Evolutionary conservation across 2,797 vertebrate genomes (phyloP).

Genomic region (Pangasius larnaudii): DNA sequence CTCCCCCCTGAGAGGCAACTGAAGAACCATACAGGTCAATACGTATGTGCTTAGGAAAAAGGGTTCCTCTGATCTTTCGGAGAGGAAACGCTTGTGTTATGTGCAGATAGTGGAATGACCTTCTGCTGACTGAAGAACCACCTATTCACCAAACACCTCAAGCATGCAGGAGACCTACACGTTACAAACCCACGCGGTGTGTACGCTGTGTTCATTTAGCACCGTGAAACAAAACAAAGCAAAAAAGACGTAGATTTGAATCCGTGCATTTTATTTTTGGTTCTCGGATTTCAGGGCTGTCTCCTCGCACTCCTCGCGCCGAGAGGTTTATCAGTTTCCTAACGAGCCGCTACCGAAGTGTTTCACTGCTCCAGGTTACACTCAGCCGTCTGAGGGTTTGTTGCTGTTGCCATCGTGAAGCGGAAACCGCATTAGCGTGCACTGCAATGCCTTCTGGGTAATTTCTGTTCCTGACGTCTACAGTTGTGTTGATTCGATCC

Average conservation of each 20-base stretch:
- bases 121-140: background rate
- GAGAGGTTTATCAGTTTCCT: background rate
- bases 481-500: background rate
- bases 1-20: background rate
- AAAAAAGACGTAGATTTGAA: background rate
- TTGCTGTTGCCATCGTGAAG: background rate
- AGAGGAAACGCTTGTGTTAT: background rate
- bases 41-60: background rate
- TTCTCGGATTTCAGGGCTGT: background rate
- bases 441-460: slow-evolving; percentile 1
- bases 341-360: background rate
- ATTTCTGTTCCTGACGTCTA: background rate
- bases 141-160: background rate
- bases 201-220: background rate
- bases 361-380: slow-evolving; percentile 4
- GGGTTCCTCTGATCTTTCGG: background rate
- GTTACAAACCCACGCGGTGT: background rate
- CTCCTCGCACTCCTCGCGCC: background rate
- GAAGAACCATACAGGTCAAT: background rate
- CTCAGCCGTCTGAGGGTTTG: background rate
- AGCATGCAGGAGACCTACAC: background rate
- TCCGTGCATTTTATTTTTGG: background rate
- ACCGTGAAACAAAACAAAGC: background rate
- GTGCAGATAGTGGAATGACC: background rate
- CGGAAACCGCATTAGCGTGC: background rate